phyloP scores from a whole-genome alignment of 2,888 invertebrate genomes.

The Neoaliturus tenellus region DNA sequence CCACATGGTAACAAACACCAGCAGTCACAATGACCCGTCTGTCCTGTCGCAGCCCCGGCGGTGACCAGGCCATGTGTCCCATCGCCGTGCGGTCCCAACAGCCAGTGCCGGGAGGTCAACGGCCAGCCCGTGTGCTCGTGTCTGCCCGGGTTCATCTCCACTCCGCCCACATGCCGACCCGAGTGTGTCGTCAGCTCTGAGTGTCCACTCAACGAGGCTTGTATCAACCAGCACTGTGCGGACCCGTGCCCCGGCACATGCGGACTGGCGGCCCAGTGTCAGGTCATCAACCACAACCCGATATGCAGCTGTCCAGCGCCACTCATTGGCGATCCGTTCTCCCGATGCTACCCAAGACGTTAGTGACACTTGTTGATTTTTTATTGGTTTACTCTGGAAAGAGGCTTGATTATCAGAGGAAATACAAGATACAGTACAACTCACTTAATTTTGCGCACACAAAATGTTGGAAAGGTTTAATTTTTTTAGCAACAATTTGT shows the following conservation, averaged over 20 bases:
- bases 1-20: no score
- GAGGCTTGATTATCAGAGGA: no score
- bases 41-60: conserved; percentile 67
- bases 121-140: conserved; percentile 74
- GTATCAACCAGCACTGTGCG: conserved; percentile 75
- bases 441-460: no score
- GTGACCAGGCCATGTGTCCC: conserved; percentile 76
- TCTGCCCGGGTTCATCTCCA: conserved; percentile 73
- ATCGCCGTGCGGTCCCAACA: conserved; percentile 74
- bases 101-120: conserved; percentile 74
- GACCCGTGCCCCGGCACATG: conserved; percentile 77
- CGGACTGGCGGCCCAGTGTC: conserved; percentile 81
- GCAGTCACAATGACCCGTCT: no score
- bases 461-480: no score
- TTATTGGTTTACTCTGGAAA: no score
- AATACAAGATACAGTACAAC: no score
- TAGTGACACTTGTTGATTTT: conserved; percentile 68
- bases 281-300: conserved; percentile 85
- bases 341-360: conserved; percentile 76
- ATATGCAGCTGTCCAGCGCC: conserved; percentile 83
- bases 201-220: conserved; percentile 74
- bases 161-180: conserved; percentile 75
- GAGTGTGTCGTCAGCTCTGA: conserved; percentile 75
- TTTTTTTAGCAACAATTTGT: no score
- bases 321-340: conserved; percentile 86